Conservation (phyloP, 2,888 invertebrate species). For the Anorthoa munda region DNA sequence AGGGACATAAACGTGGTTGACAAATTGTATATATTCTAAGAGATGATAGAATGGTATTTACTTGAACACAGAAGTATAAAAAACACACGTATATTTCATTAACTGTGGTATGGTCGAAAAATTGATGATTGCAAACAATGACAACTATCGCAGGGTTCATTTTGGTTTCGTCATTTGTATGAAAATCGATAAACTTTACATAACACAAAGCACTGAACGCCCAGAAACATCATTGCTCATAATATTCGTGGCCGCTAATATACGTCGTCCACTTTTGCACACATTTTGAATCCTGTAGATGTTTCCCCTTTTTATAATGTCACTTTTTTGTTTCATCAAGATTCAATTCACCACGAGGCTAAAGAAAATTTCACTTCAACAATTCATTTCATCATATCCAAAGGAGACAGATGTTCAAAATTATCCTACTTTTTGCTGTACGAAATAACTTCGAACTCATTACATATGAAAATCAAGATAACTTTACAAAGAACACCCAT, state of each 20-base stretch:
- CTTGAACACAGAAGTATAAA: slow-evolving; percentile 38
- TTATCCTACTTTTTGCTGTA: background rate
- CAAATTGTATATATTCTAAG: slow-evolving; percentile 39
- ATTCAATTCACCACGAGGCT: too few relatives aligned
- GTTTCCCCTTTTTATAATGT: too few relatives aligned
- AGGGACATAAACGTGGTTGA: slow-evolving; percentile 47
- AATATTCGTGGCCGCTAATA: too few relatives aligned
- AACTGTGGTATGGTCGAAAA: background rate
- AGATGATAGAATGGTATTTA: slow-evolving; percentile 37
- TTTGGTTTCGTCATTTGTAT: background rate
- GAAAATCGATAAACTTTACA: too few relatives aligned
- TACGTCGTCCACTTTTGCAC: too few relatives aligned
- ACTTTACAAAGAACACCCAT: slow-evolving; percentile 27
- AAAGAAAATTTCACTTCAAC: too few relatives aligned
- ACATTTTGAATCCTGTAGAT: too few relatives aligned
- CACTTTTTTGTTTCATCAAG: too few relatives aligned
- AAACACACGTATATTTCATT: slow-evolving; percentile 8
- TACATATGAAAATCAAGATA: slow-evolving; percentile 4
- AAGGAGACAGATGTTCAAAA: background rate
- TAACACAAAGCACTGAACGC: too few relatives aligned
- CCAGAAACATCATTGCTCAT: too few relatives aligned
- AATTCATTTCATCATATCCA: too few relatives aligned
- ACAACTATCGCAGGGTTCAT: background rate
- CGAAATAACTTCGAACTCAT: background rate
- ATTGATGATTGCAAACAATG: background rate